Evolutionary conservation across 2,888 invertebrate species (phyloP), one percentile per base, ranked within the genome.

Genomic region (Brachylomia viminalis): DNA sequence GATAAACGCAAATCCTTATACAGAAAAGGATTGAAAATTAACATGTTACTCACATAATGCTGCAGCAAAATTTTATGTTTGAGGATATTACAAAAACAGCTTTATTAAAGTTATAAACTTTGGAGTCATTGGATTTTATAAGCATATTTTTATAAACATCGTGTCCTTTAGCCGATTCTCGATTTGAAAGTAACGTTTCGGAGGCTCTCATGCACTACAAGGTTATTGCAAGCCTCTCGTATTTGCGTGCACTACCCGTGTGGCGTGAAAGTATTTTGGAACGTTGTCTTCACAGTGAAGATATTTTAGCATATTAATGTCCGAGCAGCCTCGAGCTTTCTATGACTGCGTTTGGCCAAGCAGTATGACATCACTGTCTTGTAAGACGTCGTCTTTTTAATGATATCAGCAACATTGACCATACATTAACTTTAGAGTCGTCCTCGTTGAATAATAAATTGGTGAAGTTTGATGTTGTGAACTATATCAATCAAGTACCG

Each of bases 211-310:
- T 90, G 90, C 80, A 90, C 90, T 84, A 90, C 91, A 92, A 94
- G 94, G 94, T 93, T 94, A 93, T 90, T 92, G 92, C 92, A 92
- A 91, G 90, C 90, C 89, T 89, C 88, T 91, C 89, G 90, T 91
- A 92, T 92, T 94, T 89, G 94, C 94, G 95, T 95, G 95, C 94
- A 92, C 90, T 94, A 94, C 93, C 88, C 90, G 92, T 93, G 90
- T 92, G 92, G 91, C 92, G 96, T 95, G 96, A 96, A 96, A 96
- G 96, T 96, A 95, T 95, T 95, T 95, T 88, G 94, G 92, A 92
- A 90, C 93, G 92, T 90, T 92, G 92, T 94, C 92, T 95, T 95
- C 92, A 92, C 93, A 80, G 91, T 90, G 89, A 93, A 94, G 91
- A 95, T 94, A 94, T 94, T 94, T 95, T 95, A 94, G 94, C 95